Evolutionary conservation across 2,888 invertebrate species (phyloP), one percentile per base, ranked within the genome.

Genomic region (Torymus texanus): DNA sequence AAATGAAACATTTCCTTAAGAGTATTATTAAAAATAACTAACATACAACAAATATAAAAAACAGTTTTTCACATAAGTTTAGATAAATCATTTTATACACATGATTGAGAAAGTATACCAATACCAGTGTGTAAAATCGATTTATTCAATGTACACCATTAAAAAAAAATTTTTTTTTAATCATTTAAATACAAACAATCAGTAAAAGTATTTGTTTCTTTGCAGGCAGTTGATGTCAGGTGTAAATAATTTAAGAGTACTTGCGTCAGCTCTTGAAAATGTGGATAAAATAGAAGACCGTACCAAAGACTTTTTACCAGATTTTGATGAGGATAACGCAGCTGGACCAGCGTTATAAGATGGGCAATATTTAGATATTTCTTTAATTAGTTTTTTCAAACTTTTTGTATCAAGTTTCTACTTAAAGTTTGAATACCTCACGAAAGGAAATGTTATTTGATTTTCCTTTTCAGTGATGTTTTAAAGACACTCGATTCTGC

Each of bases 201-300:
- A 8, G 8, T 41, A 8, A 41, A 8, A 41, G 0, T 8, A 41
- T 41, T 8, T 41, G 8, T 41, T 41, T 41, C 8, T 41, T 41
- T 41, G 41, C 8, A 94, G 94, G 86, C 94, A 94, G 91, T 88
- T 94, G 82, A 90, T 94, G 85, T 91, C 91, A 80, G 94, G 94
- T 65, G 94, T 94, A 72, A 93, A 93, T 84, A 94, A 94, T 89
- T 90, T 94, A 79, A 91, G 94, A 84, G 91, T 93, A 85, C 92
- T 94, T 88, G 94, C 94, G 21, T 92, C 93, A 58, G 91, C 92
- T 56, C 89, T 94, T 83, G 94, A 94, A 85, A 93, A 92, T 84
- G 89, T 92, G 87, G 92, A 93, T 86, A 91, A 91, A 84, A 91
- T 92, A 88, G 92, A 92, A 84, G 92, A 92, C 83, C 89, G 91